Conservation (phyloP, 2,113 vertebrate genomes). For the Trogon melanurus region DNA sequence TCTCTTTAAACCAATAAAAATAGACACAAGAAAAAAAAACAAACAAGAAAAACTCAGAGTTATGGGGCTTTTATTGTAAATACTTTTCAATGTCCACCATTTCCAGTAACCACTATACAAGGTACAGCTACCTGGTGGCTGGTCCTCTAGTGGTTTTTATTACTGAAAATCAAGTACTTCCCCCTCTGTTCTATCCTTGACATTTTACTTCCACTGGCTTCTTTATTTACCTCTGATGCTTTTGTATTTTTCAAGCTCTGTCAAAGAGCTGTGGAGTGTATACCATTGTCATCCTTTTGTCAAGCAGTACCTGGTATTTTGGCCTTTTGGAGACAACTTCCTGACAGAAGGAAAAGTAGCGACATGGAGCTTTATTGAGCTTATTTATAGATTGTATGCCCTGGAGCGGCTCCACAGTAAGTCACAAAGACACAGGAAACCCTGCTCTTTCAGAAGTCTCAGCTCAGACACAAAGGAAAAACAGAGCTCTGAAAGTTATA, state of each 20-base stretch:
- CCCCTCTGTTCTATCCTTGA: neutral
- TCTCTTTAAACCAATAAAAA: neutral
- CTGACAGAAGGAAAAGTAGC: neutral
- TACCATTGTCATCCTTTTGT: neutral
- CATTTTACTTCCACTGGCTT: neutral
- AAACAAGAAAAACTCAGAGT: neutral
- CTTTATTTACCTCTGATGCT: neutral
- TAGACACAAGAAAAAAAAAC: neutral
- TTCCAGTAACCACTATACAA: neutral
- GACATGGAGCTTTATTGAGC: neutral
- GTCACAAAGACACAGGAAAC: neutral
- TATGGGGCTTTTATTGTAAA: neutral
- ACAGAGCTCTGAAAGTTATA: neutral
- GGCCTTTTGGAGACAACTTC: neutral
- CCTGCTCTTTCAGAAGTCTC: neutral
- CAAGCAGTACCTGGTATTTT: neutral
- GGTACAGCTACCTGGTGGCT: neutral
- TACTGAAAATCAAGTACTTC: neutral
- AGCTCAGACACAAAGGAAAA: neutral
- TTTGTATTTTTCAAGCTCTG: neutral
- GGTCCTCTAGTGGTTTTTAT: neutral
- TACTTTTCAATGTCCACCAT: neutral
- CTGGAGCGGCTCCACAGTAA: fast-evolving
- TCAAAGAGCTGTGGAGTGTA: neutral
- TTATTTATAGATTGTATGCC: neutral